These are phyloP conservation scores for Chlorospingus semifuscus DNA, from an alignment of 2,797 vertebrate species.

Conservation along the genomic window DNA sequence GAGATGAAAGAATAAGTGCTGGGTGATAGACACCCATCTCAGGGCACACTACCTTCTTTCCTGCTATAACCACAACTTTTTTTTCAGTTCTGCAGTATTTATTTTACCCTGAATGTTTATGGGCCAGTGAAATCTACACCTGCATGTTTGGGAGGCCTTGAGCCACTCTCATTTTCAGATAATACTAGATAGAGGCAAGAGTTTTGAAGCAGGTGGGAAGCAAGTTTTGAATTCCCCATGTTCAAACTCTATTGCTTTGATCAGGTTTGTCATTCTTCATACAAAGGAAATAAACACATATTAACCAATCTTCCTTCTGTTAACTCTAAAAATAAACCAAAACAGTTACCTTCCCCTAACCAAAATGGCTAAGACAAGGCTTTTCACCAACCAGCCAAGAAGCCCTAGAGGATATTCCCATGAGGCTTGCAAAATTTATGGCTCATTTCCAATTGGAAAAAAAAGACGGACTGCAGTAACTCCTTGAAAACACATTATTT, in stretches of 20 bases:
- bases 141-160: constrained; percentile 39
- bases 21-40: neutral
- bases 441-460: neutral
- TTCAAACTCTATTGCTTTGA: neutral
- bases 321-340: neutral
- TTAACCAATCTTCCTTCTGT: neutral
- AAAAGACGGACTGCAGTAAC: neutral
- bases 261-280: neutral
- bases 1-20: neutral
- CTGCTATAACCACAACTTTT: neutral
- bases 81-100: neutral
- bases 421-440: neutral
- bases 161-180: neutral
- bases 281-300: neutral
- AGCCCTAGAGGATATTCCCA: neutral
- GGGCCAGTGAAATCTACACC: constrained; percentile 44
- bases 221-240: neutral
- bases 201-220: constrained; percentile 19
- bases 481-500: neutral
- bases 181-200: neutral
- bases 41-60: neutral
- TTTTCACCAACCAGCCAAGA: neutral
- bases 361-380: neutral
- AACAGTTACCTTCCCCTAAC: neutral
- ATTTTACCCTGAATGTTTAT: neutral